Conservation (phyloP, 1,140 invertebrate species). For the Diachasma alloeum region DNA sequence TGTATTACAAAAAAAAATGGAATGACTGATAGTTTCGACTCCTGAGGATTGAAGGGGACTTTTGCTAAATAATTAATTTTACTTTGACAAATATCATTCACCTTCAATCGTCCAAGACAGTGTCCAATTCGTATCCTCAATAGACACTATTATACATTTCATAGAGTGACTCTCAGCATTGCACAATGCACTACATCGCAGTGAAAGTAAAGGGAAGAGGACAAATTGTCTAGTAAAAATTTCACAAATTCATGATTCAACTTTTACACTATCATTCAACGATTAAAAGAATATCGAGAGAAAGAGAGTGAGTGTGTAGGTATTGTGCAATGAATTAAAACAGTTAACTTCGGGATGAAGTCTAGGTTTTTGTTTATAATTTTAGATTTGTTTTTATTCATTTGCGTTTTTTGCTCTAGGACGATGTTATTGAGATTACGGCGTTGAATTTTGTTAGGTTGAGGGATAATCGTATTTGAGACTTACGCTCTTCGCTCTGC, state of each 20-base stretch:
- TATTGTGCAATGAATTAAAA: slow-evolving; percentile 15
- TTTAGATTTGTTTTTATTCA: slow-evolving; percentile 11
- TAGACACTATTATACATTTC: neutral
- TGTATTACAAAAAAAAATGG: neutral
- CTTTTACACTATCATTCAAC: slow-evolving; percentile 11
- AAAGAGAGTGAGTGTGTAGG: slow-evolving; percentile 6
- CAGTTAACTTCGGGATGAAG: neutral
- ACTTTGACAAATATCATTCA: neutral
- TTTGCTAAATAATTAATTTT: neutral
- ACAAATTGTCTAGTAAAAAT: neutral
- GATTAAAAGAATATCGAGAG: neutral
- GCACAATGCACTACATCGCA: neutral
- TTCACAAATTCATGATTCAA: neutral
- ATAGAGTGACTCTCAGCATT: neutral
- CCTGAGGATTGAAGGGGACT: neutral
- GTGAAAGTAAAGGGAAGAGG: neutral
- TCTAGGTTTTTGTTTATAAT: neutral
- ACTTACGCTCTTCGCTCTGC: slow-evolving; percentile 71
- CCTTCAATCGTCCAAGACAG: neutral
- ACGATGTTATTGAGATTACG: slow-evolving; percentile 47
- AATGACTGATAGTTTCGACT: neutral
- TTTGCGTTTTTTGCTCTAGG: slow-evolving; percentile 27
- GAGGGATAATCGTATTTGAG: slow-evolving; percentile 58
- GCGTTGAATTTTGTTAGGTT: slow-evolving; percentile 55
- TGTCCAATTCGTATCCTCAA: neutral